These are phyloP conservation scores for Rhabdomys dilectus DNA, from an alignment of 2,113 vertebrate genomes.

Conservation along the genomic window DNA sequence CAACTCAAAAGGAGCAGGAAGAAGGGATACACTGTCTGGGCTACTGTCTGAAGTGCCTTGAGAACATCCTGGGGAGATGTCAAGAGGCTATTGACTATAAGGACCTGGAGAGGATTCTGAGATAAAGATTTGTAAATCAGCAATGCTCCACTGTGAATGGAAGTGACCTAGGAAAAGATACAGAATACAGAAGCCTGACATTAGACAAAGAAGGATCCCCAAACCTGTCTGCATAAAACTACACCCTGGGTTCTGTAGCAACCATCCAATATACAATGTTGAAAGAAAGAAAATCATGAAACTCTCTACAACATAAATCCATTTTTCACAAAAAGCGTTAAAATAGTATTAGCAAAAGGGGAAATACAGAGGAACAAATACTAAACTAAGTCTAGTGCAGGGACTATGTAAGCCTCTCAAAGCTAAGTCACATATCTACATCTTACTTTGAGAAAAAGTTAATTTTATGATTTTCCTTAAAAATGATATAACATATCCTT, in stretches of 20 bases:
- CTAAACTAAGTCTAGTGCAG: neutral
- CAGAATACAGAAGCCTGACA: neutral
- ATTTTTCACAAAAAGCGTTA: conserved; percentile 41
- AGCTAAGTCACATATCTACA: neutral
- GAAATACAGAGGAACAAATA: conserved; percentile 14
- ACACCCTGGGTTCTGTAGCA: neutral
- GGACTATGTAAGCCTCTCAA: conserved; percentile 22
- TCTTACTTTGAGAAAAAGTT: neutral
- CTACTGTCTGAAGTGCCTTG: conserved; percentile 52
- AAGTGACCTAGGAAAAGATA: conserved; percentile 51
- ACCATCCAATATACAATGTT: conserved; percentile 23
- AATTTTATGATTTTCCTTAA: conserved; percentile 49
- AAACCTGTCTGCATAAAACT: neutral
- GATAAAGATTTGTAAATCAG: conserved; percentile 36
- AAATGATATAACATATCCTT: neutral
- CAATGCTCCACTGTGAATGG: conserved; percentile 3
- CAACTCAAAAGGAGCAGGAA: neutral
- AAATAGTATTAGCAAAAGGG: neutral
- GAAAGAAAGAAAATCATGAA: conserved; percentile 42
- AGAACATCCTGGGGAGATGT: conserved; percentile 57
- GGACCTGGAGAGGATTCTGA: conserved; percentile 60
- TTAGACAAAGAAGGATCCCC: conserved; percentile 1
- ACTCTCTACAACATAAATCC: neutral
- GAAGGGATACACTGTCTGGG: neutral
- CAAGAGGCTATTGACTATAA: conserved; percentile 23